phyloP scores from a whole-genome alignment of 2,888 invertebrate genomes.

The Sphecodes monilicornis region DNA sequence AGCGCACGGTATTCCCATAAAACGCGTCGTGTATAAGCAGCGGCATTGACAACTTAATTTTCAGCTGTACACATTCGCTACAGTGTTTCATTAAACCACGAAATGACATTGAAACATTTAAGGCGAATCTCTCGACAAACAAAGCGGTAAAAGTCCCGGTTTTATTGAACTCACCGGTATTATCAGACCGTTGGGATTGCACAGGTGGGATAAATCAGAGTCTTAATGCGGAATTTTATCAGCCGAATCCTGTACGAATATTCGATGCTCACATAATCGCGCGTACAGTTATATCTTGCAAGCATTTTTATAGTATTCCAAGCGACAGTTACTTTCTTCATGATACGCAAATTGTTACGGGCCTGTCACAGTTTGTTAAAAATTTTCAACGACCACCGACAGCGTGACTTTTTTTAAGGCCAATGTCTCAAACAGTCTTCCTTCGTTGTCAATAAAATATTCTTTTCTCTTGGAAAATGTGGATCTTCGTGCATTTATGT shows the following conservation, averaged over 20 bases:
- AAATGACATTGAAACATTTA: not conserved
- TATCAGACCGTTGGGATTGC: slow-evolving; percentile 23
- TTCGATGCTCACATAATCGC: slow-evolving; percentile 36
- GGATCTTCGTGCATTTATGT: no score
- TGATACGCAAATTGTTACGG: slow-evolving; percentile 51
- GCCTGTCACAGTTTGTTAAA: slow-evolving; percentile 46
- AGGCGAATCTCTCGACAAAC: not conserved
- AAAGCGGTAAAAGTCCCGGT: slow-evolving; percentile 38
- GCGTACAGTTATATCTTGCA: slow-evolving; percentile 49
- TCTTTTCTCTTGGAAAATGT: not conserved
- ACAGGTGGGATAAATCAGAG: slow-evolving; percentile 46
- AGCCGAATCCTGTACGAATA: slow-evolving; percentile 46
- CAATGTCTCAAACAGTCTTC: slow-evolving; percentile 7
- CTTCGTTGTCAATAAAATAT: not conserved
- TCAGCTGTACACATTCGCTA: not conserved
- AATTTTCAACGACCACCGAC: slow-evolving; percentile 56
- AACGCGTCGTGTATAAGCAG: not conserved
- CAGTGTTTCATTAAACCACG: slow-evolving; percentile 25
- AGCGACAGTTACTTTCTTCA: slow-evolving; percentile 58
- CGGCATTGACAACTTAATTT: slow-evolving; percentile 19
- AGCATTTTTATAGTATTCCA: slow-evolving; percentile 50
- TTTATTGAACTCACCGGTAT: slow-evolving; percentile 42
- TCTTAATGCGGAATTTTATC: slow-evolving; percentile 54
- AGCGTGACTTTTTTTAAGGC: slow-evolving; percentile 36
- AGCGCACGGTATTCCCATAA: not conserved